Base-by-base conservation (phyloP, 1,140 invertebrate species). In the Tribolium madens region DNA sequence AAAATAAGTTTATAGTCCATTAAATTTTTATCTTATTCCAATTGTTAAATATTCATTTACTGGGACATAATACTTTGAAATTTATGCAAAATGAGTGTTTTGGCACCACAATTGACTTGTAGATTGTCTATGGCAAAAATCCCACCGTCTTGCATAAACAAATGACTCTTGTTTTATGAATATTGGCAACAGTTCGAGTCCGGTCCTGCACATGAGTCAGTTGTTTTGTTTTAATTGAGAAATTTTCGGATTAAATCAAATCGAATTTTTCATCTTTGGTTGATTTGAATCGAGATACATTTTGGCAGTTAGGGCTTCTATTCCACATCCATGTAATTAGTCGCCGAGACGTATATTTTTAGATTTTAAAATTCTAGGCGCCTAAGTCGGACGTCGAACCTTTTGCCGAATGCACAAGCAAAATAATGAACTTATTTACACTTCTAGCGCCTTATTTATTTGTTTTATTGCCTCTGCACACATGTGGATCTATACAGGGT, bases 361-460 rank as follows among this genome's bases (percentile, higher is more conserved):
- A 84, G 83, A 84, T 78, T 84, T 83, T 84, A 84, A 84, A 84
- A 84, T 83, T 82, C 83, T 83, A 84, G 83, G 83, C 83, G 83
- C 83, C 83, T 79, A 80, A 81, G 83, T 75, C 83, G 83, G 83
- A 79, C 83, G 83, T 84, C 83, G 83, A 84, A 84, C 83, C 73
- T 79, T 82, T 81, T 81, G 64, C 76, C 74, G 79, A 83, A 82
- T 78, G 78, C 78, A 79, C 72, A 81, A 77, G 79, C 78, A 78
- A 84, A 84, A 84, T 84, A 80, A 79, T 84, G 79, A 81, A 83
- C 75, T 77, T 81, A 82, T 81, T 80, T 83, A 83, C 77, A 79
- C 75, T 76, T 76, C 57, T 80, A 78, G 68, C 73, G 68, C 33
- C 72, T 77, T 81, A 81, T 81, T 82, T 82, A 76, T 77, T 75